These are phyloP conservation scores for Metaphire vulgaris DNA, from an alignment of 1,140 invertebrate species.

Conservation along the genomic window DNA sequence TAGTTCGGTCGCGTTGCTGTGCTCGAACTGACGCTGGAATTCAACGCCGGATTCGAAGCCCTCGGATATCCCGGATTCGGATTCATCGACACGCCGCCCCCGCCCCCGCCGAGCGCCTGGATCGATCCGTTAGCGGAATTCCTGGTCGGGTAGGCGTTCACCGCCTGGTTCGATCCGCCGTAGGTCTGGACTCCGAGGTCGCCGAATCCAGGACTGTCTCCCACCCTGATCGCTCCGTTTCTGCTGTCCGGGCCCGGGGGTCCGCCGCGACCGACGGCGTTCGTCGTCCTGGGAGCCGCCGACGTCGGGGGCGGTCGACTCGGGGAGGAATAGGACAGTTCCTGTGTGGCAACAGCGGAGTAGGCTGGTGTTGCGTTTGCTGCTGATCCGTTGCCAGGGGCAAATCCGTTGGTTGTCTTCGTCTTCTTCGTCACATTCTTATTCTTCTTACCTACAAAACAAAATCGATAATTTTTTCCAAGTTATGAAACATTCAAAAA, in stretches of 20 bases:
- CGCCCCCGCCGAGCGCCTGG: neutral
- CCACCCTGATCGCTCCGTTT: neutral
- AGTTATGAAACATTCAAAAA: too few relatives aligned
- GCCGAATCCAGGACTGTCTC: neutral
- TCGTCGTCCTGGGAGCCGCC: neutral
- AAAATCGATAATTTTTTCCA: too few relatives aligned
- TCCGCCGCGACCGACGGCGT: neutral
- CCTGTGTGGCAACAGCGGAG: neutral
- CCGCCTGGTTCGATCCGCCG: neutral
- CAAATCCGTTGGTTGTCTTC: neutral
- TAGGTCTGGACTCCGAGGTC: neutral
- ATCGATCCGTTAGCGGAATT: neutral
- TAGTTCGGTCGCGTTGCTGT: neutral
- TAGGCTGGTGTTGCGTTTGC: neutral
- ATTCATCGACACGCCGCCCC: neutral
- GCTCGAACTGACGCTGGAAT: neutral
- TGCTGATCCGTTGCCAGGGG: neutral
- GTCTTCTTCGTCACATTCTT: neutral
- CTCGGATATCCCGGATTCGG: neutral
- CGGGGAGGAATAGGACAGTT: neutral
- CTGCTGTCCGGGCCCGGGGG: neutral
- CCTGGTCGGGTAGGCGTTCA: neutral
- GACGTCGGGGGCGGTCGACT: neutral
- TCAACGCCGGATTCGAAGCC: neutral
- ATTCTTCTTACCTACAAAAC: neutral